Percentiles rank a stretch among this genome's conserved stretches.
Evolutionary conservation across 1,140 invertebrate species (phyloP).

Genomic region (Sipha flava): DNA sequence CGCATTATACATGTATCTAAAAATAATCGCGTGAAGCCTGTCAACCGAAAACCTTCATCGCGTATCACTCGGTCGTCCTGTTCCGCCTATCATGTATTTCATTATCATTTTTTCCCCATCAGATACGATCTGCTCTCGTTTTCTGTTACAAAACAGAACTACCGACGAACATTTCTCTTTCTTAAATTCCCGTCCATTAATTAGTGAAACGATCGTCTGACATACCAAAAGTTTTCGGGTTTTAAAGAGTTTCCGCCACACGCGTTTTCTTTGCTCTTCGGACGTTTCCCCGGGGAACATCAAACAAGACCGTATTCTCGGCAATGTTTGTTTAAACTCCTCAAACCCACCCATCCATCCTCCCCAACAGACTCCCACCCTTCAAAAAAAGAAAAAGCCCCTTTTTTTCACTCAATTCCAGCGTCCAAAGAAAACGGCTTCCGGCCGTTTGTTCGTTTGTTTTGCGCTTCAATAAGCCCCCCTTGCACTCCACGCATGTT

Average conservation of each 20-base stretch:
- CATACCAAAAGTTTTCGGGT: neutral
- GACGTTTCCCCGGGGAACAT: neutral
- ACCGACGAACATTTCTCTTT: too few species aligned
- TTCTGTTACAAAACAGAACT: too few species aligned
- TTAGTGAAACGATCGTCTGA: neutral
- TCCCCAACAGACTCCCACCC: too few species aligned
- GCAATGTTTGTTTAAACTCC: neutral
- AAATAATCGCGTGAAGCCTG: too few species aligned
- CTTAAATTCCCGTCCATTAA: neutral
- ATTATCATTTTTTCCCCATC: too few species aligned
- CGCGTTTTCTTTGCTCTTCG: neutral
- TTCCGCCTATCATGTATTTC: too few species aligned
- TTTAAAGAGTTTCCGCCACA: neutral
- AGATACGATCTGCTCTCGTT: too few species aligned
- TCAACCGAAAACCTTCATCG: too few species aligned
- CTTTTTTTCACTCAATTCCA: constrained; percentile 18
- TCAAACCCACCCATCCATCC: neutral
- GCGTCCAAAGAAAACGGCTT: constrained; percentile 16
- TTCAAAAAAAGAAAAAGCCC: neutral
- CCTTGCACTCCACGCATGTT: neutral
- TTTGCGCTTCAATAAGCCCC: constrained; percentile 24
- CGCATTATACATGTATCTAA: too few species aligned
- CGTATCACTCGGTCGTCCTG: too few species aligned
- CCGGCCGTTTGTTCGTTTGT: constrained; percentile 26
- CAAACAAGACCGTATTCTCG: constrained; percentile 16